phyloP scores from a whole-genome alignment of 2,888 invertebrate species.

The Drosophila tripunctata region DNA sequence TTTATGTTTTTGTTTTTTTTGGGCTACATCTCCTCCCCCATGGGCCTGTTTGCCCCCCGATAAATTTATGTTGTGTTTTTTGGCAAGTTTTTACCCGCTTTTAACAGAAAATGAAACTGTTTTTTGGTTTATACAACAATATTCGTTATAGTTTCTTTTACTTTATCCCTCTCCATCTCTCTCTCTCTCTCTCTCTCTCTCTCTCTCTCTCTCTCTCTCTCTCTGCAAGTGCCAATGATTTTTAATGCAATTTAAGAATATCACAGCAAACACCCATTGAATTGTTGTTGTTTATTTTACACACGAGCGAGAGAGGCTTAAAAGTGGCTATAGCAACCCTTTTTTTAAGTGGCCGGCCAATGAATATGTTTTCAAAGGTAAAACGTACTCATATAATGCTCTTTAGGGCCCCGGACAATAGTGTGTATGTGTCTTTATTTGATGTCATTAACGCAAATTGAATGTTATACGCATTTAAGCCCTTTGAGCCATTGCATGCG shows the following conservation, averaged over 20 bases:
- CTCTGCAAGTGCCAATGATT: constrained; percentile 63
- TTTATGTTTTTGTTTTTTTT: constrained; percentile 19
- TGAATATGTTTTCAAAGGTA: constrained; percentile 50
- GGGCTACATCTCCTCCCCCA: constrained; percentile 19
- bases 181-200: neutral
- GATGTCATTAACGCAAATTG: constrained; percentile 78
- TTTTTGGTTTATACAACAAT: constrained; percentile 46
- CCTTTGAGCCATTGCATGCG: constrained; percentile 72
- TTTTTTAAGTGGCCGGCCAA: constrained; percentile 74
- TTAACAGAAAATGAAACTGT: constrained; percentile 72
- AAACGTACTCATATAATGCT: constrained; percentile 42
- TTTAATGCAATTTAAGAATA: constrained; percentile 77
- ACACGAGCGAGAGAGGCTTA: constrained; percentile 55
- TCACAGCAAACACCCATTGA: constrained; percentile 29
- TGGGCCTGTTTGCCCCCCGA: constrained; percentile 8
- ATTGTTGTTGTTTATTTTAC: constrained; percentile 12
- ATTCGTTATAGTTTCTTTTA: constrained; percentile 30
- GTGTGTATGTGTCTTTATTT: constrained; percentile 63
- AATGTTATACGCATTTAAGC: constrained; percentile 72
- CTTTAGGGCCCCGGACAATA: constrained; percentile 4
- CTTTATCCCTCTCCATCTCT: neutral
- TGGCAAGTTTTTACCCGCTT: constrained; percentile 63
- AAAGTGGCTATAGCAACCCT: constrained; percentile 56
- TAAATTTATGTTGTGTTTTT: constrained; percentile 56
- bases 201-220: neutral